phyloP scores from a whole-genome alignment of 1,140 invertebrate species.

The Schlechtendalia chinensis region DNA sequence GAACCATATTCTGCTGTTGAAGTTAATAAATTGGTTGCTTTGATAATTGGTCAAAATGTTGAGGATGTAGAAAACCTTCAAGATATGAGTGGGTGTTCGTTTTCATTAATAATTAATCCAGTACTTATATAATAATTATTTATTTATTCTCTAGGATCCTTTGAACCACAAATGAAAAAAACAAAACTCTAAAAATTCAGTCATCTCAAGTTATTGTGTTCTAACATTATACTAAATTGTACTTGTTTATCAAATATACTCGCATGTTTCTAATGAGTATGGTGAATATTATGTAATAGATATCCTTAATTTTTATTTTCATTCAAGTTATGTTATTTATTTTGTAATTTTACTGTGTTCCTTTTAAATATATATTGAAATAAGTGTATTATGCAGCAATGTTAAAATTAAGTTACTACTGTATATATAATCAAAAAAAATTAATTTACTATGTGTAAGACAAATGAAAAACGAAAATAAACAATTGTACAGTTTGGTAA shows the following conservation, averaged over 20 bases:
- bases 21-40: constrained; percentile 18
- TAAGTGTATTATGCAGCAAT: too few relatives aligned
- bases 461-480: too few relatives aligned
- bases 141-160: not conserved
- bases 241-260: not conserved
- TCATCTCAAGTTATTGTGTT: not conserved
- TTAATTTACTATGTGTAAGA: too few relatives aligned
- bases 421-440: too few relatives aligned
- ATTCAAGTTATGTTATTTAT: constrained; percentile 17
- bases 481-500: too few relatives aligned
- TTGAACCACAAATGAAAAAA: constrained; percentile 8
- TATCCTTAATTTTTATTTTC: constrained; percentile 14
- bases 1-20: not conserved
- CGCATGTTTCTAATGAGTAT: not conserved
- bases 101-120: not conserved
- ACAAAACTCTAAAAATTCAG: not conserved
- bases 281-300: not conserved
- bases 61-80: constrained; percentile 24
- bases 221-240: too few relatives aligned
- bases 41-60: constrained; percentile 2
- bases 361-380: not conserved
- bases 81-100: constrained; percentile 29
- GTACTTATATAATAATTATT: not conserved
- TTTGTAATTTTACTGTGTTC: not conserved
- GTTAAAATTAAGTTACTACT: too few relatives aligned